A percentile compares a stretch with the other conserved stretches of the same genome.
Evolutionary conservation across 2,113 vertebrate genomes (phyloP).

Genomic region (Cyphomyrus discorhynchus): DNA sequence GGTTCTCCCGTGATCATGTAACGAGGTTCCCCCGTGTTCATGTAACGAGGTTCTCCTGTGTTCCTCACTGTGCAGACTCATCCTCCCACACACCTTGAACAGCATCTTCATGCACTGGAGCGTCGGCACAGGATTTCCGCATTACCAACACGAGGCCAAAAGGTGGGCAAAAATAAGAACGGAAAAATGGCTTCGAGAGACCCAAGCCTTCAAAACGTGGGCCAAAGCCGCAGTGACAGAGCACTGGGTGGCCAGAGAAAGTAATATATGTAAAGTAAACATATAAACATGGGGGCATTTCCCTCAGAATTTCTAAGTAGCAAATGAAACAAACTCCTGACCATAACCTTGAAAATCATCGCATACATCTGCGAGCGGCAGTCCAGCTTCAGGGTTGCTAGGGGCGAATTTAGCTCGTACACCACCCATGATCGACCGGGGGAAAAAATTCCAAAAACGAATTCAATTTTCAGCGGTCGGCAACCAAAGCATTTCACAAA

Average conservation of each 20-base stretch:
- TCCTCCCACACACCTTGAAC: background rate
- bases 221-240: slow-evolving; percentile 19
- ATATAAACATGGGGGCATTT: background rate
- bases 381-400: slow-evolving; percentile 21
- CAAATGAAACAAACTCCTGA: slow-evolving; percentile 22
- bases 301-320: background rate
- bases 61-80: background rate
- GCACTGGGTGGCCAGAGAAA: slow-evolving; percentile 9
- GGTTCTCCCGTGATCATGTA: background rate
- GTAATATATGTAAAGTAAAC: background rate
- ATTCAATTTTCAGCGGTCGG: slow-evolving; percentile 41
- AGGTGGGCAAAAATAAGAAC: slow-evolving; percentile 12
- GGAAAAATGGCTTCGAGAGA: slow-evolving; percentile 3
- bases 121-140: background rate
- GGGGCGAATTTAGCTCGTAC: slow-evolving; percentile 28
- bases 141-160: background rate
- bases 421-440: slow-evolving; percentile 46
- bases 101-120: background rate
- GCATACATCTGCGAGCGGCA: slow-evolving; percentile 14
- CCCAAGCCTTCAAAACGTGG: slow-evolving; percentile 6
- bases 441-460: slow-evolving; percentile 41
- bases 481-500: slow-evolving; percentile 28
- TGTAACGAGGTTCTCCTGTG: background rate
- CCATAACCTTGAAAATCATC: slow-evolving; percentile 21
- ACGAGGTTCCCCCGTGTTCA: background rate